Evolutionary conservation across 2,888 invertebrate genomes (phyloP), one percentile per base, ranked within the genome.

Genomic region (Amblyjoppa proteus): DNA sequence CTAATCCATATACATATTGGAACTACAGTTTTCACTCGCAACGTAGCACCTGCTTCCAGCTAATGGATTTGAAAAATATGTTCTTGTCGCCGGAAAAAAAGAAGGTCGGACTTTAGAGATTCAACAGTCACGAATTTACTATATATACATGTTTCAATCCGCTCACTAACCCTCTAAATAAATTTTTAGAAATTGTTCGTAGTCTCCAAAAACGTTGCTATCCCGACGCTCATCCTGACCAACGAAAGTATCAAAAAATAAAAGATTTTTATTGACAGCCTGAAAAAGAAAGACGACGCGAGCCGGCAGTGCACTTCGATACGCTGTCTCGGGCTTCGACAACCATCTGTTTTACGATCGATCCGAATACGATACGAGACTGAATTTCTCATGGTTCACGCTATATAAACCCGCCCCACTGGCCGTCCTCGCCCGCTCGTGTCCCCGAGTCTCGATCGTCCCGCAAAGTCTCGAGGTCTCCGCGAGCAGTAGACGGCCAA

Each of bases 271-370:
- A 64, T 75, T 11, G 51, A 68, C 53, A 68, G 61, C 9, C 4
- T 7, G 25, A 53, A 41, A 38, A 76, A 51, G 20, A 76, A 51
- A n/a, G 28, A 41, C 11, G 31, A 61, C 61, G 61, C 6, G 61
- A 61, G 31, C 61, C 61, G 61, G 58, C 28, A 58, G 28, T 61
- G 61, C 61, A 61, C 31, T 31, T 68, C 66, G 51, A 68, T 68
- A 76, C 51, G 34, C 51, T 16, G 61, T 31, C 61, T 49, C 66
- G 53, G 76, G 56, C 64, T 71, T 71, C 70, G 79, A 76, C 49
- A 71, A 80, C 75, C 77, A 70, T 77, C 68, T 69, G 81, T 81
- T 84, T 84, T 84, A 84, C 77, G 84, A 84, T 84, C 58, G 81
- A 84, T 78, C 71, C 66, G 34, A 49, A 58, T 66, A 56, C 78